phyloP scores from a whole-genome alignment of 2,113 vertebrate species.

The Campylorhamphus procurvoides region DNA sequence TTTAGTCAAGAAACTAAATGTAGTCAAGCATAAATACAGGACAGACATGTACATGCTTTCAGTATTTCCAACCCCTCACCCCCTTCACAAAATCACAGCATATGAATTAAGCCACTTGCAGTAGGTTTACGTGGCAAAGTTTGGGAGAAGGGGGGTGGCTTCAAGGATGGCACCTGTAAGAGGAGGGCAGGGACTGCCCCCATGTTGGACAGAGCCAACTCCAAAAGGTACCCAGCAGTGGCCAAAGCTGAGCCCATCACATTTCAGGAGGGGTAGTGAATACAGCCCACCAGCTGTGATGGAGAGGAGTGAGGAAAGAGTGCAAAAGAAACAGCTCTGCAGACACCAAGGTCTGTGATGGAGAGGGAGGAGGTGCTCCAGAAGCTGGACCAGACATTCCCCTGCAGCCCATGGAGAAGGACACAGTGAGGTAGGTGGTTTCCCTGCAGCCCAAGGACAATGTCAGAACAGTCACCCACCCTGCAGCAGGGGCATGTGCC shows the following conservation, averaged over 20 bases:
- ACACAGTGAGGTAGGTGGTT: fast-evolving
- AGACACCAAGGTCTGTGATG: background rate
- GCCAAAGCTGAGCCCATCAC: background rate
- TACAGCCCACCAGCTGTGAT: background rate
- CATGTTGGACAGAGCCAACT: fast-evolving
- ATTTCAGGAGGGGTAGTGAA: background rate
- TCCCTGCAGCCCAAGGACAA: background rate
- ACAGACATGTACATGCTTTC: background rate
- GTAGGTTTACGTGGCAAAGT: background rate
- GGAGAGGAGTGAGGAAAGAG: background rate
- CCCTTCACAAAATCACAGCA: background rate
- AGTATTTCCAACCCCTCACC: background rate
- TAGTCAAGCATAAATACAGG: background rate
- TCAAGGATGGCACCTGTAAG: background rate
- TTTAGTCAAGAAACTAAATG: background rate
- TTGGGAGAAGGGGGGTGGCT: background rate
- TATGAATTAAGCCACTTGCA: background rate
- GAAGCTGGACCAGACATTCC: background rate
- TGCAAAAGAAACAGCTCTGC: background rate
- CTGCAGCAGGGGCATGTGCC: background rate
- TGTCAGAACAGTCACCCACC: fast-evolving
- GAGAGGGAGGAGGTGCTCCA: background rate
- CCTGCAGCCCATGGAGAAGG: background rate
- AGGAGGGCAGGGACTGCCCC: too few species aligned
- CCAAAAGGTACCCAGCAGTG: background rate